Evolutionary conservation across 2,888 invertebrate genomes (phyloP).

Genomic region (Phlogophora meticulosa): DNA sequence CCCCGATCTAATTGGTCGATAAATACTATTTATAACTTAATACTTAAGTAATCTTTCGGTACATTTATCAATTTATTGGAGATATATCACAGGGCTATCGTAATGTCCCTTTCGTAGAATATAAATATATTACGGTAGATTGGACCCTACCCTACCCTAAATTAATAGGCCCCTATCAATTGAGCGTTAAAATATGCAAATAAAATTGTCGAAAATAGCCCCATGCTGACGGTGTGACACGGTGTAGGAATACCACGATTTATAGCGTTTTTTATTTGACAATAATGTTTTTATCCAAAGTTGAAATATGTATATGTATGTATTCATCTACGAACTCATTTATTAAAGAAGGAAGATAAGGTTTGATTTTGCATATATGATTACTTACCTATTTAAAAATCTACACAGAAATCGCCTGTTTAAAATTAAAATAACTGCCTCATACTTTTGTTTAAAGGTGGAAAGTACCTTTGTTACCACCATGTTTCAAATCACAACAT

Average conservation of each 20-base stretch:
- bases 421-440: too few species aligned
- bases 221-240: conserved; percentile 72
- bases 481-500: conserved; percentile 14
- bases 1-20: background rate
- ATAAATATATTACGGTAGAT: conserved; percentile 65
- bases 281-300: too few species aligned
- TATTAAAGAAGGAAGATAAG: too few species aligned
- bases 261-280: conserved; percentile 12
- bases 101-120: conserved; percentile 40
- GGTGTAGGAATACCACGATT: conserved; percentile 69
- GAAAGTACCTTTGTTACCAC: background rate
- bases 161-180: conserved; percentile 89
- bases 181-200: conserved; percentile 89
- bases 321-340: too few species aligned
- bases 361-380: too few species aligned
- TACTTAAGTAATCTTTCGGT: conserved; percentile 24
- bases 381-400: too few species aligned
- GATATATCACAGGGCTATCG: conserved; percentile 40
- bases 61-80: conserved; percentile 42
- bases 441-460: too few species aligned
- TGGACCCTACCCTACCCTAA: conserved; percentile 73
- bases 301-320: too few species aligned
- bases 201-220: conserved; percentile 86
- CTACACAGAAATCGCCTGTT: too few species aligned
- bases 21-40: conserved; percentile 10